These are phyloP conservation scores for Psilanteris sp. DNA, from an alignment of 1,140 invertebrate genomes.

Conservation along the genomic window DNA sequence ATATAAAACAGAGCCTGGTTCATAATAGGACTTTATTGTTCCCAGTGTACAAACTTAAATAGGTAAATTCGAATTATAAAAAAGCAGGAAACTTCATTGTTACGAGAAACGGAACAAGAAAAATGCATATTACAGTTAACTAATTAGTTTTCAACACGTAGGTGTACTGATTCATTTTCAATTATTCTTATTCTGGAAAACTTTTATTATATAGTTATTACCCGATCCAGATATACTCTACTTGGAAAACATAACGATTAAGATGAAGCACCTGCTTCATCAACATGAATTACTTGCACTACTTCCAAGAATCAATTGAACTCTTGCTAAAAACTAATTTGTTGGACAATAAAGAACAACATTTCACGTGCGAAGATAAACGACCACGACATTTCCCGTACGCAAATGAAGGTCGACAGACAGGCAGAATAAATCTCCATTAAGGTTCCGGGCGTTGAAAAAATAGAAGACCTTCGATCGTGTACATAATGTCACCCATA, in stretches of 20 bases:
- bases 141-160: no score
- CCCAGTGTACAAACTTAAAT: no score
- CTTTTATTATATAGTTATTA: slow-evolving; percentile 10
- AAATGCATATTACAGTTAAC: no score
- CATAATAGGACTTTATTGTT: no score
- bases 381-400: slow-evolving; percentile 41
- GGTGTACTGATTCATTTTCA: no score
- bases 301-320: slow-evolving; percentile 50
- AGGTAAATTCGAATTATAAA: no score
- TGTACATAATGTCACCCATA: slow-evolving; percentile 14
- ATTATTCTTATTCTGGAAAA: slow-evolving; percentile 13
- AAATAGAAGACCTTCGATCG: slow-evolving; percentile 17
- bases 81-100: no score
- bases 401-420: slow-evolving; percentile 47
- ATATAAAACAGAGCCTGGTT: no score
- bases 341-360: slow-evolving; percentile 42
- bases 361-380: slow-evolving; percentile 45
- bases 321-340: slow-evolving; percentile 43
- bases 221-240: slow-evolving; percentile 33
- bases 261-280: slow-evolving; percentile 39
- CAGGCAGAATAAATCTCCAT: slow-evolving; percentile 45
- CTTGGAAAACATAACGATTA: slow-evolving; percentile 31
- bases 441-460: slow-evolving; percentile 10
- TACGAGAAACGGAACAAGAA: no score
- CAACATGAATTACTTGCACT: slow-evolving; percentile 33